Evolutionary conservation across 35 echinoderm and acorn worm genomes (phyloP), one percentile per base, ranked within the genome.

Genomic region (Heliocidaris erythrogramma): DNA sequence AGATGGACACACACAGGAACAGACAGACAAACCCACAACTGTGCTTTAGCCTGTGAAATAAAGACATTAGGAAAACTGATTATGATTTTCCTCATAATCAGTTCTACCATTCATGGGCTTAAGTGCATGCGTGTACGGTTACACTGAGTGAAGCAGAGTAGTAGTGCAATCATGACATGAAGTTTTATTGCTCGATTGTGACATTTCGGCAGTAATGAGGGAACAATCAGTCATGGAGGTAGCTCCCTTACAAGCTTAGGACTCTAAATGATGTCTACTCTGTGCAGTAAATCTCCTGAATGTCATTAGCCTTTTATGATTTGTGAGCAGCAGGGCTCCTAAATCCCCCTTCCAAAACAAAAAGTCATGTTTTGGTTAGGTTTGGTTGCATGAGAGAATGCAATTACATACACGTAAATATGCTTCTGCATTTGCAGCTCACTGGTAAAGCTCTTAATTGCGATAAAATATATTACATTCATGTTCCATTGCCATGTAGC

Each of bases 161-260:
- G 24, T 17, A 88, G 1, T 88, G 35, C 21, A 90, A 93, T 50
- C 47, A 50, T 48, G 53, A 60, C 47, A 93, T 50, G 29, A 17
- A 32, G 30, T 32, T 50, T 42, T 90, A 48, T 78, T 78, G 7
- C 21, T 24, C 21, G 65, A 21, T 78, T 78, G 65, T 78, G 65
- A 78, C 65, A 78, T 78, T 78, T 24, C n/a, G 27, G 21, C 65
- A 78, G 27, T 78, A 27, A 78, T 78, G 65, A 78, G 65, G 21
- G 65, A 27, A n/a, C 65, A 78, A 78, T 78, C 65, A 78, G 65
- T n/a, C 65, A 78, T 78, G 65, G 65, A 78, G 65, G 65, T 78
- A 78, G 65, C 65, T 78, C 60, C 21, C 60, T 27, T 21, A 27
- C 60, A 69, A 69, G 60, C 60, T 69, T 69, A 42, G 35, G 35